Base-by-base conservation (phyloP, 2,113 vertebrate genomes). In the Xenopus laevis region DNA sequence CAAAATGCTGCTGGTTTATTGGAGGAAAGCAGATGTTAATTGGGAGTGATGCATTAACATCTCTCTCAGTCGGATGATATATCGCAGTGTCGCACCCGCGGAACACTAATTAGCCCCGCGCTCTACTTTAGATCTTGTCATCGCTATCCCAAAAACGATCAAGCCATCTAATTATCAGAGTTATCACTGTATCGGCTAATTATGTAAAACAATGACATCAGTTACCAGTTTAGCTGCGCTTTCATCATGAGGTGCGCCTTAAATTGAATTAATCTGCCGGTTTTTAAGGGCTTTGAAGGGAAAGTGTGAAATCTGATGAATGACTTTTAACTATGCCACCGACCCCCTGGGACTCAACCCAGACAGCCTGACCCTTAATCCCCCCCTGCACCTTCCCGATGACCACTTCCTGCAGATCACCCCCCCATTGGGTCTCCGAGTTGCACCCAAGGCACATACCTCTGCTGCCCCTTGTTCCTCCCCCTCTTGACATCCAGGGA, bases 151-250 rank as follows among this genome's bases (percentile, higher is more conserved):
- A 23, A 17, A n/a, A 63, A 40, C 61, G 30, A 17, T 63, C 27
- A 16, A 40, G 23, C 17, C 13, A 40, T 21, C 23, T 27, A 63
- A 40, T 63, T 65, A 65, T 45, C 63, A n/a, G 17, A 46, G 33
- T 20, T 10, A 45, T 65, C 12, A 45, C 17, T 65, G 33, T 46
- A 65, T n/a, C 30, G 15, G 61, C 61, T 63, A 44, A 65, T 65
- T 65, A 33, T 45, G 46, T 65, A 45, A 65, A 46, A 65, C 40
- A 65, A 65, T 20, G 63, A 44, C 63, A 45, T 33, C 33, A 4
- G 33, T 44, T 46, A 46, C 63, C 40, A 65, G 45, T 46, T n/a
- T 65, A 45, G 63, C 23, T 16, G 17, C 9, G n/a, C 63, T 65
- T 15, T 65, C 40, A 44, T 65, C 63, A 65, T n/a, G 17, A 46